These are phyloP conservation scores for Pollenia amentaria DNA, from an alignment of 2,888 invertebrate species.

Conservation along the genomic window DNA sequence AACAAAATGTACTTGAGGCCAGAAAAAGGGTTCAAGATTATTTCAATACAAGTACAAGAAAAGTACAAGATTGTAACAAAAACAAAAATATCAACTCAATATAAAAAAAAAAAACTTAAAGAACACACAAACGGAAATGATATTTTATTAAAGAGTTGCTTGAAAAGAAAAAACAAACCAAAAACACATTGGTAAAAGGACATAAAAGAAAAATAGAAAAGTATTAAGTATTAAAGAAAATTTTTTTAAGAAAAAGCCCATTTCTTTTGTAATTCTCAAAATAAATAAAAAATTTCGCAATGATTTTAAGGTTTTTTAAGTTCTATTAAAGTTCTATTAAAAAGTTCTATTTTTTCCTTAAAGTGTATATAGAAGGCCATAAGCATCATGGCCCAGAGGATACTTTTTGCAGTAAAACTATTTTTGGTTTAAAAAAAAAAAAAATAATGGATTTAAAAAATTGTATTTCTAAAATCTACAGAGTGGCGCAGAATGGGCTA, in stretches of 20 bases:
- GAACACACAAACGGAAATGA: slow-evolving; percentile 45
- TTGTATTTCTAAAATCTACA: too few relatives aligned
- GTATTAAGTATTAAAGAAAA: slow-evolving; percentile 28
- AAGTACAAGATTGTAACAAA: slow-evolving; percentile 42
- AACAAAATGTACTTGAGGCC: slow-evolving; percentile 41
- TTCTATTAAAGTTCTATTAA: neutral
- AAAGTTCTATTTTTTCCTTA: too few relatives aligned
- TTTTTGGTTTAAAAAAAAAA: too few relatives aligned
- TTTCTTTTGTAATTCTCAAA: too few relatives aligned
- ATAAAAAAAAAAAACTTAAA: neutral
- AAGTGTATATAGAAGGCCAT: too few relatives aligned
- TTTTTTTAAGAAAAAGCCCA: neutral
- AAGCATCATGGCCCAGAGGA: too few relatives aligned
- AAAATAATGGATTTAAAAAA: too few relatives aligned
- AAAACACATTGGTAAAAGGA: neutral
- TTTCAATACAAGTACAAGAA: slow-evolving; percentile 49
- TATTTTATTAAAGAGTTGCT: slow-evolving; percentile 51
- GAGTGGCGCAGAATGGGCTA: too few relatives aligned
- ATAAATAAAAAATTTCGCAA: too few relatives aligned
- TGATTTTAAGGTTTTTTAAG: too few relatives aligned
- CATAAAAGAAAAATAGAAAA: neutral
- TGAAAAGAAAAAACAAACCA: slow-evolving; percentile 12
- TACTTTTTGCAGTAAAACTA: too few relatives aligned
- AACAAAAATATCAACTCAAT: neutral
- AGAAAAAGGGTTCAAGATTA: slow-evolving; percentile 61